Percentiles rank a stretch among this genome's conserved stretches.
phyloP scores from a whole-genome alignment of 2,113 vertebrate genomes.

The Pagrus major region DNA sequence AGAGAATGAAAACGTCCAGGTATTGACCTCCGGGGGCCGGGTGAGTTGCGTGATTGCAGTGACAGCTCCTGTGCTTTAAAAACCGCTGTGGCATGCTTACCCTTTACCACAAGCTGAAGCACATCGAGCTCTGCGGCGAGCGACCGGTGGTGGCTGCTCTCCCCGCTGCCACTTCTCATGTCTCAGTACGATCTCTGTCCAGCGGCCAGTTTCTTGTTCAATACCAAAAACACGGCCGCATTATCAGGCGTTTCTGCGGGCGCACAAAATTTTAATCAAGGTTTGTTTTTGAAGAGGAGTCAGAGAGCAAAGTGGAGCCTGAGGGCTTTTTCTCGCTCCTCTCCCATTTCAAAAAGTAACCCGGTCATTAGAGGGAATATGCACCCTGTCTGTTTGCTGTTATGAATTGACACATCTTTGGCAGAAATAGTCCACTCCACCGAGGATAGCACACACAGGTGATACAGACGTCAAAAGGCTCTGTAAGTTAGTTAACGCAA shows the following conservation, averaged over 20 bases:
- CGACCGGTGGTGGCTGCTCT: slow-evolving; percentile 8
- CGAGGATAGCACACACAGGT: background rate
- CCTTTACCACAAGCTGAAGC: slow-evolving; percentile 33
- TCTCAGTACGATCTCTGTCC: background rate
- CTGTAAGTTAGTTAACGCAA: background rate
- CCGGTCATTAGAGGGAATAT: slow-evolving; percentile 64
- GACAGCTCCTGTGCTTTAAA: slow-evolving; percentile 6
- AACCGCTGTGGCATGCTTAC: slow-evolving; percentile 25
- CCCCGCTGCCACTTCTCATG: background rate
- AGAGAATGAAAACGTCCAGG: background rate
- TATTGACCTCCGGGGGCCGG: background rate
- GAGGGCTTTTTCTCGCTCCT: slow-evolving; percentile 29
- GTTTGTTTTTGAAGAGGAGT: slow-evolving; percentile 71
- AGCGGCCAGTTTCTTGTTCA: background rate
- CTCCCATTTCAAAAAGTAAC: slow-evolving; percentile 85
- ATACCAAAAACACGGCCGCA: background rate
- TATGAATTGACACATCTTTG: slow-evolving; percentile 56
- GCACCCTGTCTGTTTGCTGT: slow-evolving; percentile 40
- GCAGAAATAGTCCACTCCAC: slow-evolving; percentile 29
- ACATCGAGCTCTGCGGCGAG: background rate
- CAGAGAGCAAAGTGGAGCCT: slow-evolving; percentile 62
- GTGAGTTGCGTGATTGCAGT: slow-evolving; percentile 7
- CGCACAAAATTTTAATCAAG: slow-evolving; percentile 72
- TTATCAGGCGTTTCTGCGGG: slow-evolving; percentile 44
- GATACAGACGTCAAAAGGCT: slow-evolving; percentile 10